Evolutionary conservation across 1,140 invertebrate genomes (phyloP).

Genomic region (Chionoecetes opilio): DNA sequence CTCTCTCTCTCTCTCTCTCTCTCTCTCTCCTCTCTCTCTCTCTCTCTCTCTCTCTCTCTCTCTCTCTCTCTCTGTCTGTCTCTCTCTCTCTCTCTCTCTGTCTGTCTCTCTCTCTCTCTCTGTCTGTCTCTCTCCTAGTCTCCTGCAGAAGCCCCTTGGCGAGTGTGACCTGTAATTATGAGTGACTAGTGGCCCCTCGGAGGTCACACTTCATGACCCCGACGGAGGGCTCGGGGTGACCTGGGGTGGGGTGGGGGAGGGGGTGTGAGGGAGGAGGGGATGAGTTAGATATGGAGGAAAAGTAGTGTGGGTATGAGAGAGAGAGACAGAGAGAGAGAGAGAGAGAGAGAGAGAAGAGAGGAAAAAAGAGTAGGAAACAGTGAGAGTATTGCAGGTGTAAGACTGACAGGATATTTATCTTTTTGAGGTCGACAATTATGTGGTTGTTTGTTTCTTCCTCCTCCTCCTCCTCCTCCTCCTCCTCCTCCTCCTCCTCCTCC

Average conservation of each 20-base stretch:
- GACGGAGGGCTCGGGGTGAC: not conserved
- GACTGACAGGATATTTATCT: no score
- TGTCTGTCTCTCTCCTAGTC: not conserved
- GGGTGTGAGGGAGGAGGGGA: not conserved
- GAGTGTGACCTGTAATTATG: not conserved
- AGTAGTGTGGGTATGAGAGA: not conserved
- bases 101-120: not conserved
- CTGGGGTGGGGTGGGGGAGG: not conserved
- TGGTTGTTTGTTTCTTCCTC: not conserved
- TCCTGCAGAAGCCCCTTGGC: not conserved
- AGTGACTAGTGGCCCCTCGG: not conserved
- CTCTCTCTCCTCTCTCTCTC: not conserved
- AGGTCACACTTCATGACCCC: not conserved
- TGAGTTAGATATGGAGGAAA: not conserved
- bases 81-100: not conserved
- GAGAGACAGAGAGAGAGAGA: not conserved
- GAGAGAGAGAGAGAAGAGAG: not conserved
- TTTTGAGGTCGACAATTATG: not conserved
- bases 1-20: not conserved
- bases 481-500: not conserved
- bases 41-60: not conserved
- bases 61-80: not conserved
- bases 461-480: not conserved
- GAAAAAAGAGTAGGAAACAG: not conserved
- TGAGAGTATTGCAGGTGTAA: no score